Evolutionary conservation across 2,113 vertebrate species (phyloP), one percentile per base, ranked within the genome.

Genomic region (Gracilinanus agilis): DNA sequence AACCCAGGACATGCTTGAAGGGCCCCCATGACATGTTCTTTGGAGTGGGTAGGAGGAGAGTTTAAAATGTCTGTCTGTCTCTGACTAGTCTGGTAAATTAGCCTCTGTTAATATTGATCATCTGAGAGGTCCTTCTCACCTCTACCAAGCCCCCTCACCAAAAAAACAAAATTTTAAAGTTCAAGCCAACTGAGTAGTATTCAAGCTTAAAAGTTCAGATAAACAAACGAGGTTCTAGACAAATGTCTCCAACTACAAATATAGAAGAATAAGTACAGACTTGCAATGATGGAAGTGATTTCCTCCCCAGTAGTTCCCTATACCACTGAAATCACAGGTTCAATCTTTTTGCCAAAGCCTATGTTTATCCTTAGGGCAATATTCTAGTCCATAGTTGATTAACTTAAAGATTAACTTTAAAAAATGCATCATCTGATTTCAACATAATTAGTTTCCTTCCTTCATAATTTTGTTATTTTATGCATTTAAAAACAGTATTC

Each of bases 121-220:
- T 96, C 97, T 95, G 95, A 97, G 97, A 94, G 89, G 0, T 29
- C 92, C 49, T 49, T 49, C 95, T 94, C 96, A 92, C 95, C 92
- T 94, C 89, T 91, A 7, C 19, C 89, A 94, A 55, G 93, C 94
- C 93, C 92, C 83, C 53, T 95, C 93, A 83, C 95, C 97, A 96
- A 97, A 97, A 49, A 49, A 49, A n/a, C n/a, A n/a, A 49, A 49
- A 49, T 49, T 49, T 49, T 49, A 3, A 67, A 67, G 34, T 67
- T 67, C 61, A 67, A 67, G 29, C 29, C 56, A 67, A 16, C 16
- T 34, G 29, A 3, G 34, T 67, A 34, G 29, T 34, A 67, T 34
- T 67, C 29, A 34, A 67, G 49, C 11, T 67, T 34, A 67, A 67
- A 29, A 67, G 3, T 67, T 67, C 12, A 34, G 61, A 34, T 58